Base-by-base conservation (phyloP, 2,888 invertebrate species). In the Chironomus riparius region DNA sequence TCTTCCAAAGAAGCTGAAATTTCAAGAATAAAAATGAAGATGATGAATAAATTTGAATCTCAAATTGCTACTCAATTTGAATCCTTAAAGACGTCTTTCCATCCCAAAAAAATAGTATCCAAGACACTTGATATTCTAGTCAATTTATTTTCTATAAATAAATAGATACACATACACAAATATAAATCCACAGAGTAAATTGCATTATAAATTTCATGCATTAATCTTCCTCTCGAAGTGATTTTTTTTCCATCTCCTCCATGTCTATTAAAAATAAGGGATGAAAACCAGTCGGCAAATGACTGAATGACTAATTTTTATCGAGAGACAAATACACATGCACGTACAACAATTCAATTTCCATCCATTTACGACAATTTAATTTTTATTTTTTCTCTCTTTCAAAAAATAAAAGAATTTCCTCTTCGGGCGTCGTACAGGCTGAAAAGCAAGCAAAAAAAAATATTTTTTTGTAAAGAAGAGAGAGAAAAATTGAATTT, bases 31-130 rank as follows among this genome's bases (percentile, higher is more conserved):
- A 56, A 56, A 18, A 56, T 18, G 56, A 56, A 56, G 18, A n/a
- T 56, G 56, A 18, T 56, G 56, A 56, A 56, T 56, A 56, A 56
- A 65, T 65, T 65, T 65, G 65, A 65, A 65, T 65, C 24, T 65
- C 65, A 65, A 65, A 65, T 65, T 65, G 65, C 65, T 65, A 65
- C 65, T 65, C 65, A 65, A 65, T 24, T 18, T 65, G 65, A 65
- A 65, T 65, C 24, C 65, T 65, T 65, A 65, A 65, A 65, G 65
- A 65, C 4, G 4, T 65, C 38, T 7, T 38, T 38, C 38, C 38
- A 38, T 10, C 38, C n/a, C 50, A 50, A n/a, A 7, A 56, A 56
- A 24, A 65, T 24, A 65, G 3, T 24, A 65, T 12, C n/a, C 7
- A 62, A 65, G 21, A 13, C 65, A 22, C 65, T 65, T 65, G 65